Percentiles rank a stretch among this genome's conserved stretches.
These are phyloP conservation scores for Cepaea hortensis DNA, from an alignment of 2,888 invertebrate species.

Conservation along the genomic window DNA sequence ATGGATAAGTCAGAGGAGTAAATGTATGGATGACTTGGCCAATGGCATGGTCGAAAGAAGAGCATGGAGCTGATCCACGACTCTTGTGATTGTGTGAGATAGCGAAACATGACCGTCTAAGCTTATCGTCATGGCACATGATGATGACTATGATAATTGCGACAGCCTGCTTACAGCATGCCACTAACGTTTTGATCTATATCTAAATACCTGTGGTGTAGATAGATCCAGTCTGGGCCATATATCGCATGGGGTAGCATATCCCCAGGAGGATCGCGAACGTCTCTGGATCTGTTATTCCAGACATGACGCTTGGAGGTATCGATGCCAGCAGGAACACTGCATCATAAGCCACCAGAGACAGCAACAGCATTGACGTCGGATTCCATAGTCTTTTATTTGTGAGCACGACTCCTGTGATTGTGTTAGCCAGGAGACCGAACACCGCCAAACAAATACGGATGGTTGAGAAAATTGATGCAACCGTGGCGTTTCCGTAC, in stretches of 20 bases:
- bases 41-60: no score
- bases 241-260: slow-evolving; percentile 52
- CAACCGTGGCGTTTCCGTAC: slow-evolving; percentile 30
- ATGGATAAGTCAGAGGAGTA: no score
- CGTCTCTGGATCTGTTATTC: slow-evolving; percentile 29
- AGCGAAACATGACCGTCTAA: no score
- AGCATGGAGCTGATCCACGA: no score
- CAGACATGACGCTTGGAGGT: slow-evolving; percentile 38
- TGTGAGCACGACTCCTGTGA: slow-evolving; percentile 53
- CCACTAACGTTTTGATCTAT: no score
- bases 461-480: slow-evolving; percentile 46
- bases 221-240: slow-evolving; percentile 55
- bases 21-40: no score
- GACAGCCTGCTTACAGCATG: no score
- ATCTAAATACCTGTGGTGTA: slow-evolving; percentile 50
- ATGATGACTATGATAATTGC: no score
- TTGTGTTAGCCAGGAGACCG: slow-evolving; percentile 51
- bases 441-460: slow-evolving; percentile 50
- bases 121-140: no score
- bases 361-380: slow-evolving; percentile 54
- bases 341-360: slow-evolving; percentile 54
- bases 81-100: no score
- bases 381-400: slow-evolving; percentile 54
- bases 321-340: slow-evolving; percentile 52
- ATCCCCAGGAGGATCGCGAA: slow-evolving; percentile 29